These are phyloP conservation scores for Phyllotis vaccarum DNA, from an alignment of 2,797 vertebrate species.

Conservation along the genomic window DNA sequence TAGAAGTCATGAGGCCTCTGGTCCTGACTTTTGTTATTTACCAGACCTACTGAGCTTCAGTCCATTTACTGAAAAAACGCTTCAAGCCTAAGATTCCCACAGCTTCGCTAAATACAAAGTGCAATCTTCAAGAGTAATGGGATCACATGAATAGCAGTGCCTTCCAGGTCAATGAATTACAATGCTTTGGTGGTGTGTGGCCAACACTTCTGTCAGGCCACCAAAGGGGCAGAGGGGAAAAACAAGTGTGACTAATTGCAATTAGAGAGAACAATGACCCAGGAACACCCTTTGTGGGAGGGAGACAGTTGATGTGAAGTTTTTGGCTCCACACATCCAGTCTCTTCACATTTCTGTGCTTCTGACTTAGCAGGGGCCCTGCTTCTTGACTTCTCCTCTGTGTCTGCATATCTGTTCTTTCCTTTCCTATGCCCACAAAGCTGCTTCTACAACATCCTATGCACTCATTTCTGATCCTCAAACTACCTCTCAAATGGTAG, in stretches of 20 bases:
- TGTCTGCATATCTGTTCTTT: neutral
- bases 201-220: slow-evolving; percentile 50
- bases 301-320: neutral
- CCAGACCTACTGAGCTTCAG: neutral
- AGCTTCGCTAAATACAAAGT: slow-evolving; percentile 23
- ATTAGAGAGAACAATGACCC: slow-evolving; percentile 58
- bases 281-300: slow-evolving; percentile 41
- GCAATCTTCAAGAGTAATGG: neutral
- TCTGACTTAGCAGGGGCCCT: neutral
- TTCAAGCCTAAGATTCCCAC: slow-evolving; percentile 23
- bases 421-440: neutral
- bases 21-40: slow-evolving; percentile 42
- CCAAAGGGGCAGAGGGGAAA: neutral
- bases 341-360: neutral
- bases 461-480: neutral
- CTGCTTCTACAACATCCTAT: neutral
- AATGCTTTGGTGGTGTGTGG: neutral
- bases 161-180: slow-evolving; percentile 16
- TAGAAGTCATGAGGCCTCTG: slow-evolving; percentile 26
- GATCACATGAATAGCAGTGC: neutral
- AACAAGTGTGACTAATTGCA: slow-evolving; percentile 61
- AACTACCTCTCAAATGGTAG: neutral
- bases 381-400: neutral
- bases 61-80: neutral
- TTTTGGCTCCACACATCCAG: slow-evolving; percentile 14